Evolutionary conservation across 2,113 vertebrate genomes (phyloP).

Genomic region (Patagioenas fasciata): DNA sequence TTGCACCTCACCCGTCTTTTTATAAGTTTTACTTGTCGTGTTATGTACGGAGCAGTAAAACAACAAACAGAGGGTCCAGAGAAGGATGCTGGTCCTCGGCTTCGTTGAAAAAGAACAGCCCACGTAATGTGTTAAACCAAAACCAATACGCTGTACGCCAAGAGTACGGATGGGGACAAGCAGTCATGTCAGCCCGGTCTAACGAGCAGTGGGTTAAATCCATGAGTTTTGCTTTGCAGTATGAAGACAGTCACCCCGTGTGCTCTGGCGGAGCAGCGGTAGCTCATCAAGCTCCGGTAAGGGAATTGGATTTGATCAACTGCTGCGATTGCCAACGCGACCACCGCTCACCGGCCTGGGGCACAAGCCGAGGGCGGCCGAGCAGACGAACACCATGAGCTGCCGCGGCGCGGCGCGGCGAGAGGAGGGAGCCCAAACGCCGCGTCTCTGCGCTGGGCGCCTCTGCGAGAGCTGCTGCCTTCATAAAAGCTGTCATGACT

Average conservation of each 20-base stretch:
- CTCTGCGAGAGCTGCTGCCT: background rate
- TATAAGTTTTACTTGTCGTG: background rate
- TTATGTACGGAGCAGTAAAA: background rate
- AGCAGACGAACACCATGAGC: background rate
- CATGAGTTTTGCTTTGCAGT: background rate
- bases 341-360: background rate
- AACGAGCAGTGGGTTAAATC: background rate
- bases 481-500: background rate
- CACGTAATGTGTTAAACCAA: background rate
- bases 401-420: background rate
- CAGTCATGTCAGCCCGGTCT: background rate
- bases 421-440: background rate
- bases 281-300: background rate
- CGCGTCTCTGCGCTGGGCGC: background rate
- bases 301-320: background rate
- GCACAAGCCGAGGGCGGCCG: background rate
- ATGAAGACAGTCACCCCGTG: background rate
- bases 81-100: background rate
- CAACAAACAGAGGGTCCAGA: background rate
- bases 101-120: background rate
- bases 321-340: background rate
- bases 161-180: accelerated
- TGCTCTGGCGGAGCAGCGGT: background rate
- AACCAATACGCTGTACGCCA: accelerated
- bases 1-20: background rate